These are phyloP conservation scores for Telmatochromis sp. DNA, from an alignment of 2,113 vertebrate genomes.

Conservation along the genomic window DNA sequence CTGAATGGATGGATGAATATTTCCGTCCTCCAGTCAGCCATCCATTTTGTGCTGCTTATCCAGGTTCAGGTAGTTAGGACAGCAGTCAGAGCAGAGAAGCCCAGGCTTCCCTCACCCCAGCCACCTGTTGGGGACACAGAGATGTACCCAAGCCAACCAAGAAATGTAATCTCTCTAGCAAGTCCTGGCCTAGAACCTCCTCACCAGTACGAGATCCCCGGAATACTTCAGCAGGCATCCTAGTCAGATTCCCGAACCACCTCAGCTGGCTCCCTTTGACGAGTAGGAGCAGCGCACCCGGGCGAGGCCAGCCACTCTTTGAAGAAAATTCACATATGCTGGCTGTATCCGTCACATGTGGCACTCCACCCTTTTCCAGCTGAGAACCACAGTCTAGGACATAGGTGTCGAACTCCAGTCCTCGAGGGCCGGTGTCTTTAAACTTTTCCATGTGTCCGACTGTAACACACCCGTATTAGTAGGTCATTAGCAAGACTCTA, in stretches of 20 bases:
- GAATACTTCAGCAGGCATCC: background rate
- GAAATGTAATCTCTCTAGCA: background rate
- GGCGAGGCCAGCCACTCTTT: background rate
- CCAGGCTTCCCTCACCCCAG: background rate
- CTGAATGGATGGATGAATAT: background rate
- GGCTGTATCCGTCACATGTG: fast-evolving
- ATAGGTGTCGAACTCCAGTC: background rate
- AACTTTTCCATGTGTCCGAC: background rate
- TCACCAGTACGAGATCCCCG: fast-evolving
- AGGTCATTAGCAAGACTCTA: background rate
- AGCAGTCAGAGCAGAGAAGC: background rate
- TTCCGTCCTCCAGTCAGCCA: background rate
- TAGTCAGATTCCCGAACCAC: background rate
- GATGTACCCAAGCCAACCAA: fast-evolving
- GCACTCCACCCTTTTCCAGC: background rate
- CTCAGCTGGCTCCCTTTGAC: background rate
- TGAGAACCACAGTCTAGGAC: background rate
- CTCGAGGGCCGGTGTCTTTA: fast-evolving
- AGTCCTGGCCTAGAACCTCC: fast-evolving
- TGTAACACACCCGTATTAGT: background rate
- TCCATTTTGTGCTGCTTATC: background rate
- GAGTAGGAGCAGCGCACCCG: fast-evolving
- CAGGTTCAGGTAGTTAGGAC: background rate
- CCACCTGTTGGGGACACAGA: background rate
- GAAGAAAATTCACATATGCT: background rate